Conservation (phyloP, 2,113 vertebrate genomes). For the Erythrolamprus reginae region DNA sequence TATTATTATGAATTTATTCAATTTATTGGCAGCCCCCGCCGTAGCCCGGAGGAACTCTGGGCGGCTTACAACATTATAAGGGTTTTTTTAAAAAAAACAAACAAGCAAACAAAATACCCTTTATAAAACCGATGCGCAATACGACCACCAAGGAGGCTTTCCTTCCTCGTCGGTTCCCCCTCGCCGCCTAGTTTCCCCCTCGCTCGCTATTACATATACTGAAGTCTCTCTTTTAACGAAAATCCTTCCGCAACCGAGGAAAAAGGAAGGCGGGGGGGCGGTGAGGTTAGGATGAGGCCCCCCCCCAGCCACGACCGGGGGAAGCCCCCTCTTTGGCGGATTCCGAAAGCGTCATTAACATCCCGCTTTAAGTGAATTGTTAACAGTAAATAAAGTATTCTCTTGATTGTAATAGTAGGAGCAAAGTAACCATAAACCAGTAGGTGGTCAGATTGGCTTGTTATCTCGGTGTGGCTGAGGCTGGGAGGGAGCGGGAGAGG, state of each 20-base stretch:
- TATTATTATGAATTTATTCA: no score
- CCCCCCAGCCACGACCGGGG: constrained; percentile 9
- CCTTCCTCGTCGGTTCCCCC: not conserved
- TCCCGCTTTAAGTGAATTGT: constrained; percentile 82
- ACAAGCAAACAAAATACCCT: no score
- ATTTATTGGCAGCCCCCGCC: not conserved
- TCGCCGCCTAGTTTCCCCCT: not conserved
- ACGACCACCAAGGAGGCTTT: not conserved
- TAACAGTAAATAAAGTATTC: constrained; percentile 85
- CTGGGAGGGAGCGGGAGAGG: constrained; percentile 72
- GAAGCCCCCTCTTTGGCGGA: constrained; percentile 74
- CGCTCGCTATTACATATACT: constrained; percentile 36
- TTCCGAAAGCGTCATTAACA: constrained; percentile 80
- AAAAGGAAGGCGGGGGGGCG: no score
- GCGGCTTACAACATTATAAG: not conserved
- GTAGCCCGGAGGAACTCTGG: not conserved
- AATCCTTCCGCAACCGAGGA: constrained; percentile 69
- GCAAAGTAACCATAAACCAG: constrained; percentile 81
- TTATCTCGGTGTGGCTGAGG: constrained; percentile 56
- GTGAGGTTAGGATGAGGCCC: not conserved
- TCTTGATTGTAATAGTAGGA: constrained; percentile 80
- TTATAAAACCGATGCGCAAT: not conserved
- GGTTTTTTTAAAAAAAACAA: not conserved
- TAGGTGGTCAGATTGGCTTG: constrained; percentile 72
- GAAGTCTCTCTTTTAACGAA: constrained; percentile 56